Evolutionary conservation across 1,140 invertebrate species (phyloP).

Genomic region (Drosophila ohnishii): DNA sequence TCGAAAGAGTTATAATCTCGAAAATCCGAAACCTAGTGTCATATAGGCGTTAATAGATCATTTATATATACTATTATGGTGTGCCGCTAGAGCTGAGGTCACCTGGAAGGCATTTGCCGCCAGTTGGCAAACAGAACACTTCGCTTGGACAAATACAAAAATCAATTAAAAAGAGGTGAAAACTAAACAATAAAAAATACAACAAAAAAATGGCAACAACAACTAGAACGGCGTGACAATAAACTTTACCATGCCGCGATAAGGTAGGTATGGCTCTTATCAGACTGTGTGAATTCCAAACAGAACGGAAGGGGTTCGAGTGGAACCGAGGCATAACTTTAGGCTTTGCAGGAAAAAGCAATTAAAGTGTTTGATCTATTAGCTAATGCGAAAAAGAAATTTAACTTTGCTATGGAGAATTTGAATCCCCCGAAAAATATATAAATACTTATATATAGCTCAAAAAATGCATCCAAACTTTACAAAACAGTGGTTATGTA

Average conservation of each 20-base stretch:
- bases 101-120: conserved; percentile 60
- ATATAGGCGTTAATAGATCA: conserved; percentile 36
- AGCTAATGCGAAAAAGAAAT: not conserved
- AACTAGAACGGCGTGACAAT: conserved; percentile 52
- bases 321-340: conserved; percentile 71
- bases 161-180: conserved; percentile 79
- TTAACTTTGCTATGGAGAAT: not conserved
- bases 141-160: conserved; percentile 55
- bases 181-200: conserved; percentile 67
- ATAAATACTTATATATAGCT: not conserved
- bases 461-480: not conserved
- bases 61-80: conserved; percentile 17
- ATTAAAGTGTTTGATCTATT: not conserved
- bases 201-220: conserved; percentile 32
- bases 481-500: no score
- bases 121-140: conserved; percentile 60
- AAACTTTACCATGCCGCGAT: conserved; percentile 73
- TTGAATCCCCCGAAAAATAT: not conserved
- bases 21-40: conserved; percentile 14
- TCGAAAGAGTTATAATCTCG: conserved; percentile 22
- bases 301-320: conserved; percentile 6
- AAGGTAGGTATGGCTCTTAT: conserved; percentile 52
- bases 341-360: conserved; percentile 51
- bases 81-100: conserved; percentile 53
- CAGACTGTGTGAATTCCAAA: conserved; percentile 33